Evolutionary conservation across 2,113 vertebrate genomes (phyloP).

Genomic region (Todiramphus chloris): DNA sequence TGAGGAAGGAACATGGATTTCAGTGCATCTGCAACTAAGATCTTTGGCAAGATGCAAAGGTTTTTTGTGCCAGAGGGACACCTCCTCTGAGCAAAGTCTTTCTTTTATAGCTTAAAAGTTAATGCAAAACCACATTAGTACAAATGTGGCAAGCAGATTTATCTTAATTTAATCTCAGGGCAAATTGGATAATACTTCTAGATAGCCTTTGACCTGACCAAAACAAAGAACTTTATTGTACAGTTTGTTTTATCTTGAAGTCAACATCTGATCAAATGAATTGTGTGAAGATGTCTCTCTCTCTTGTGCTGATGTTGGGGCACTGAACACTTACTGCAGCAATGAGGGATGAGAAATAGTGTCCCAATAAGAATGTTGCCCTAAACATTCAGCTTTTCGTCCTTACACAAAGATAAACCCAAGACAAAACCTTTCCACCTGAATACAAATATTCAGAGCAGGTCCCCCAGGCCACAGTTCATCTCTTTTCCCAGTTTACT

Average conservation of each 20-base stretch:
- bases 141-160: not conserved
- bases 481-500: not conserved
- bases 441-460: not conserved
- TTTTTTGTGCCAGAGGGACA: not conserved
- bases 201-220: not conserved
- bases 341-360: not conserved
- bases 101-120: not conserved
- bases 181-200: not conserved
- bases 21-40: not conserved
- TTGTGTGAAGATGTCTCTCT: not conserved
- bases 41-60: not conserved
- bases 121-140: not conserved
- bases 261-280: not conserved
- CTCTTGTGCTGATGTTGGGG: not conserved
- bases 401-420: not conserved
- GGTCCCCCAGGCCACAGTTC: not conserved
- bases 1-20: not conserved
- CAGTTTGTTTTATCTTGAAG: not conserved
- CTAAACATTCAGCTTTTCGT: not conserved
- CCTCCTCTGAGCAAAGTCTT: not conserved
- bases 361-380: not conserved
- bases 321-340: not conserved
- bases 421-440: not conserved
- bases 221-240: not conserved
- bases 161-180: not conserved